phyloP scores from a whole-genome alignment of 1,140 invertebrate genomes.

The Pseudachorutes palmiensis region DNA sequence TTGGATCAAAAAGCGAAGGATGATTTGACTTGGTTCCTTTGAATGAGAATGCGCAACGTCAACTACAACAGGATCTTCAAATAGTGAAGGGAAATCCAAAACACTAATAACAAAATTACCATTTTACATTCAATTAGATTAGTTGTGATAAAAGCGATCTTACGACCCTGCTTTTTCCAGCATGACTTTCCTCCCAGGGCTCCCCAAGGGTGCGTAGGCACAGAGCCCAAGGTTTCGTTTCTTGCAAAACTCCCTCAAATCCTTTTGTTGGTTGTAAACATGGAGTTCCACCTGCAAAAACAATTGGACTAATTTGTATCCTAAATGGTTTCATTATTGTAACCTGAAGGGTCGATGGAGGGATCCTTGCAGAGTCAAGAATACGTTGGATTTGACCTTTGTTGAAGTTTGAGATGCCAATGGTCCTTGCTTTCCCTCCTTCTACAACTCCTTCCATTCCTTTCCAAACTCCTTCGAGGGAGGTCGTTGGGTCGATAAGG shows the following conservation, averaged over 20 bases:
- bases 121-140: too few relatives aligned
- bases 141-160: too few relatives aligned
- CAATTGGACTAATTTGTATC: too few relatives aligned
- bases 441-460: slow-evolving; percentile 43
- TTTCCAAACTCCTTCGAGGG: slow-evolving; percentile 24
- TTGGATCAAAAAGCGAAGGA: slow-evolving; percentile 66
- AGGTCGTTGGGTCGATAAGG: slow-evolving; percentile 21
- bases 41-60: slow-evolving; percentile 59
- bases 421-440: slow-evolving; percentile 33
- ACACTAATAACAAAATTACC: background rate
- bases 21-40: slow-evolving; percentile 67
- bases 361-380: slow-evolving; percentile 44
- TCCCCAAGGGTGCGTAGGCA: slow-evolving; percentile 74
- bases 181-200: slow-evolving; percentile 47
- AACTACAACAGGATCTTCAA: slow-evolving; percentile 58
- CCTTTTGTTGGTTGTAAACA: slow-evolving; percentile 45
- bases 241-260: slow-evolving; percentile 43
- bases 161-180: background rate
- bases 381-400: slow-evolving; percentile 48
- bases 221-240: slow-evolving; percentile 51
- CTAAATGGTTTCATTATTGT: too few relatives aligned
- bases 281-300: slow-evolving; percentile 42
- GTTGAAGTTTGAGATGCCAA: slow-evolving; percentile 55
- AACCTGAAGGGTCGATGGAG: slow-evolving; percentile 48
- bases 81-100: slow-evolving; percentile 13